phyloP scores from a whole-genome alignment of 53 echinoderm and acorn worm species.

The Stichopus horrens region DNA sequence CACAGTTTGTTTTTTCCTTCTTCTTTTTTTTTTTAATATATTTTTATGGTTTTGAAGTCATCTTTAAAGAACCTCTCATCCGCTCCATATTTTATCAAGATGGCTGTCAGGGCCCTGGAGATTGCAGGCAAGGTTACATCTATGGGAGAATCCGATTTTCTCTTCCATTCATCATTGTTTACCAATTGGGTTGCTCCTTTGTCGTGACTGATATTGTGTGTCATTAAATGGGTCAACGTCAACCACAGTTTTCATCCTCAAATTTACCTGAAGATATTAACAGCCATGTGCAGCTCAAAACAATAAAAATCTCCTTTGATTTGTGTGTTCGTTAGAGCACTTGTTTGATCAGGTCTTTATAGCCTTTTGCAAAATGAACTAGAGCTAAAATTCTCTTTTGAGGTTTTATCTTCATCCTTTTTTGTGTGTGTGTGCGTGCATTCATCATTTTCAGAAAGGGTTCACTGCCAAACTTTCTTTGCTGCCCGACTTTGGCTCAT shows the following conservation, averaged over 20 bases:
- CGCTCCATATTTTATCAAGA: background rate
- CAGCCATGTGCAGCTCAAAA: background rate
- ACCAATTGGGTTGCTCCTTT: background rate
- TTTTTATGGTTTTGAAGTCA: background rate
- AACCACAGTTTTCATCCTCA: background rate
- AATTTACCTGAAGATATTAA: no score
- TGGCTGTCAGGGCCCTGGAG: background rate
- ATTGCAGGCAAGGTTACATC: background rate
- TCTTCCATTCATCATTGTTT: background rate
- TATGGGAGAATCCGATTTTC: background rate
- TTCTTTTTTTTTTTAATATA: background rate
- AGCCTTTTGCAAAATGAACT: background rate
- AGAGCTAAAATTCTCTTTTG: background rate
- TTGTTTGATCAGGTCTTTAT: background rate
- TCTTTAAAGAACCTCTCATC: background rate
- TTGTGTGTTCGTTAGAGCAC: background rate
- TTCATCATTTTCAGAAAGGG: no score
- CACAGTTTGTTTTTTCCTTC: no score
- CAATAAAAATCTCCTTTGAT: background rate
- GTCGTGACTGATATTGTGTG: background rate
- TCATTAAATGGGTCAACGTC: background rate
- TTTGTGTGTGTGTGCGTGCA: no score
- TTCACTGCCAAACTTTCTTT: no score
- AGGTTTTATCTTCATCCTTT: no score
- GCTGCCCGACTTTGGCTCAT: no score